These are phyloP conservation scores for Otolemur crassicaudatus DNA, from an alignment of 2,797 vertebrate genomes.

Conservation along the genomic window DNA sequence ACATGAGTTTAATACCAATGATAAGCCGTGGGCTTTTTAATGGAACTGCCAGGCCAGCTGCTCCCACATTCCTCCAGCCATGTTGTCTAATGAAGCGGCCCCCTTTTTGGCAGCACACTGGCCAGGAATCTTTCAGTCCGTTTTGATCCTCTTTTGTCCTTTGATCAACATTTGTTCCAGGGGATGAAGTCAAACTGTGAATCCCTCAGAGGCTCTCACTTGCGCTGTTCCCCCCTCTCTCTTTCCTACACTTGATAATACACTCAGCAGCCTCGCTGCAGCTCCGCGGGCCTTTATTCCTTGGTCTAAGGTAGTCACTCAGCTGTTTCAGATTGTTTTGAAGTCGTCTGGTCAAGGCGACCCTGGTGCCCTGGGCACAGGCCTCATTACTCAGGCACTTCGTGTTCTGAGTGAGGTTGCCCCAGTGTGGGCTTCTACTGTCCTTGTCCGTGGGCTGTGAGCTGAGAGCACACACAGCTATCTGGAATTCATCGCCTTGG, in stretches of 20 bases:
- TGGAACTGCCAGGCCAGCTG: background rate
- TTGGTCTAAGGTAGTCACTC: background rate
- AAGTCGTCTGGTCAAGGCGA: constrained; percentile 31
- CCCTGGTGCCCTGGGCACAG: background rate
- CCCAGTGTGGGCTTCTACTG: background rate
- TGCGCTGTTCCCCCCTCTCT: fast-evolving
- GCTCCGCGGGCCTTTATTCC: constrained; percentile 37
- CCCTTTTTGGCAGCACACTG: constrained; percentile 8
- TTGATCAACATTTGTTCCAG: constrained; percentile 68
- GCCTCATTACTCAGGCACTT: background rate
- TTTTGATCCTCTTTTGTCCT: constrained; percentile 66
- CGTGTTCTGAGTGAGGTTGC: background rate
- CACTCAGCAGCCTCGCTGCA: background rate
- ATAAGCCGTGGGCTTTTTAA: constrained; percentile 53
- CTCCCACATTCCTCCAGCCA: background rate
- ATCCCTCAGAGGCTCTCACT: background rate
- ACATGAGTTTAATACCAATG: background rate
- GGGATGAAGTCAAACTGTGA: constrained; percentile 35
- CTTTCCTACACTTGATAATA: background rate
- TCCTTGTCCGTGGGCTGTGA: background rate
- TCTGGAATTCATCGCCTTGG: constrained; percentile 12
- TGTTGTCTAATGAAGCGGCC: constrained; percentile 59
- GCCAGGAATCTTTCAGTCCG: constrained; percentile 52
- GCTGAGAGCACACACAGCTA: background rate
- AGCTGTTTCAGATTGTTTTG: constrained; percentile 13